A percentile compares a stretch with the other conserved stretches of the same genome.
phyloP scores from a whole-genome alignment of 2,888 invertebrate species.

The Sinodicranocentrus sp. region DNA sequence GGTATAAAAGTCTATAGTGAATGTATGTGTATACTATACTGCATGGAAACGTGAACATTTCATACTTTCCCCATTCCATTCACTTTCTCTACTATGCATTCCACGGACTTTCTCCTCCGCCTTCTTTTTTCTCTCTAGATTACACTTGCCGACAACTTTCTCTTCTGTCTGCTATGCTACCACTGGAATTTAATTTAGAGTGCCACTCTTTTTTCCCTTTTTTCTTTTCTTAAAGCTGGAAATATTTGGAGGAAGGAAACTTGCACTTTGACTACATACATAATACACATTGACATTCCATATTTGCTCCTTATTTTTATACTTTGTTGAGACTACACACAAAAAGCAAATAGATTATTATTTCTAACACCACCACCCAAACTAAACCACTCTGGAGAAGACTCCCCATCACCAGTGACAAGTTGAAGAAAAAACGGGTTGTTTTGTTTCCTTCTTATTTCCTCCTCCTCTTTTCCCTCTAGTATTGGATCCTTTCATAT shows the following conservation, averaged over 20 bases:
- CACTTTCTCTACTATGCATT: constrained; percentile 8
- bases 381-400: too few species aligned
- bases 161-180: constrained; percentile 29
- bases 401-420: constrained; percentile 12
- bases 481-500: neutral
- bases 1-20: constrained; percentile 5
- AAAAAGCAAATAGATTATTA: constrained; percentile 20
- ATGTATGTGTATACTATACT: too few species aligned
- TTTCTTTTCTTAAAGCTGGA: constrained; percentile 27
- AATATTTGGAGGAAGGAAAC: constrained; percentile 36
- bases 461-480: too few species aligned
- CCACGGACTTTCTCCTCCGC: constrained; percentile 25
- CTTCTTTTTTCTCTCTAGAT: constrained; percentile 51
- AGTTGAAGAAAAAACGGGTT: constrained; percentile 33
- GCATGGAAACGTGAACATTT: constrained; percentile 12
- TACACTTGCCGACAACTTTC: constrained; percentile 62
- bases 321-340: too few species aligned
- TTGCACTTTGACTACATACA: constrained; percentile 38
- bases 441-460: constrained; percentile 44
- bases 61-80: constrained; percentile 17
- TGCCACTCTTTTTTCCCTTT: constrained; percentile 49
- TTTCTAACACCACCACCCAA: constrained; percentile 24
- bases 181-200: constrained; percentile 64
- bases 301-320: constrained; percentile 15
- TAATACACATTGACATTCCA: neutral